Conservation (phyloP, 92 coral and sea anemone genomes). For the Anthopleura xanthogrammica region DNA sequence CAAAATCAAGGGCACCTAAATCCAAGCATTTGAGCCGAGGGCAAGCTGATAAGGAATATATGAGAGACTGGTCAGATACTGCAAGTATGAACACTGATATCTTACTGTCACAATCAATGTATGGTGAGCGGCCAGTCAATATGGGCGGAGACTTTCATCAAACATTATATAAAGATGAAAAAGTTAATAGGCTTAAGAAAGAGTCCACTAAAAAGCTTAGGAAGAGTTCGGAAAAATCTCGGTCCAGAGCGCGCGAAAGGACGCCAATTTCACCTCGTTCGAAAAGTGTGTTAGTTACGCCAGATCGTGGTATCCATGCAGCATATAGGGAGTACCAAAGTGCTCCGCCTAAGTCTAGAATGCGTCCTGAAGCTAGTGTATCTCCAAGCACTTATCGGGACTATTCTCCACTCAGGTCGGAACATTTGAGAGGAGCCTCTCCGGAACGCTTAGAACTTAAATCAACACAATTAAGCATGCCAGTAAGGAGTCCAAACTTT, state of each 20-base stretch:
- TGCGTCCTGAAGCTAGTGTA: conserved; percentile 38
- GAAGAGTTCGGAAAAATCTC: conserved; percentile 58
- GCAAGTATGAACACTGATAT: conserved; percentile 93
- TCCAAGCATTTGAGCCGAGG: conserved; percentile 18
- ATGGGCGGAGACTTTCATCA: conserved; percentile 94
- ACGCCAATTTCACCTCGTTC: conserved; percentile 58
- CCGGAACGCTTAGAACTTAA: conserved; percentile 27
- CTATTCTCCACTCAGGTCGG: conserved; percentile 2
- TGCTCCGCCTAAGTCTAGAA: conserved; percentile 32
- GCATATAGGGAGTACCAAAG: conserved; percentile 32
- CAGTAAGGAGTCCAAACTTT: conserved; percentile 11
- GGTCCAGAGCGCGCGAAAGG: conserved; percentile 43
- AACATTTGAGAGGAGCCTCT: conserved; percentile 5
- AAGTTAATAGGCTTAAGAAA: conserved; percentile 64
- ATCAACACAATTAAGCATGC: conserved; percentile 22
- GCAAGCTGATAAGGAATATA: conserved; percentile 20
- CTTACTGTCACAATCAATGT: conserved; percentile 81
- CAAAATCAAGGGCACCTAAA: conserved; percentile 41
- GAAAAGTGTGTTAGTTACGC: conserved; percentile 43
- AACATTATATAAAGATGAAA: conserved; percentile 72
- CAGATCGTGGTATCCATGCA: conserved; percentile 12
- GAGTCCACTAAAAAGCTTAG: conserved; percentile 78
- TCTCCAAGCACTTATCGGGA: conserved; percentile 40
- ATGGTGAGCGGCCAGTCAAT: conserved; percentile 86
- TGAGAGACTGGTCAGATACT: conserved; percentile 74